Evolutionary conservation across 2,797 vertebrate genomes (phyloP).

Genomic region (Pantherophis alleghaniensis): DNA sequence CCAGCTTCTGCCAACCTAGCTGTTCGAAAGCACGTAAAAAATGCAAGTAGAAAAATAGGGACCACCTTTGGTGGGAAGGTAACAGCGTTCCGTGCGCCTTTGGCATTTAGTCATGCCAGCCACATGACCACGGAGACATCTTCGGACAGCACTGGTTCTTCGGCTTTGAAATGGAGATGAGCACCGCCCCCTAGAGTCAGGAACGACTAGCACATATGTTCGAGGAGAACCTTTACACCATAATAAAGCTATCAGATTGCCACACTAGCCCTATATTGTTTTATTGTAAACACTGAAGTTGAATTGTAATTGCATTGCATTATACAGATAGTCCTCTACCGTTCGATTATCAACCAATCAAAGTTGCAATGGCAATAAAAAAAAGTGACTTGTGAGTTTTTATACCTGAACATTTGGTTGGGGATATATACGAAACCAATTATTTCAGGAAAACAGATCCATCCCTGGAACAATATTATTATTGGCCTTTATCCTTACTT

Average conservation of each 20-base stretch:
- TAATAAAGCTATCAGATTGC: neutral
- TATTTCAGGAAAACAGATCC: neutral
- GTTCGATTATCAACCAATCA: neutral
- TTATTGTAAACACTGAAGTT: neutral
- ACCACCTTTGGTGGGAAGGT: too few relatives aligned
- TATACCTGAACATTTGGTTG: neutral
- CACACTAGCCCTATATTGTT: neutral
- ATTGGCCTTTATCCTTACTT: neutral
- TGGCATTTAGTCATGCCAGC: too few relatives aligned
- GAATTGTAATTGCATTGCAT: neutral
- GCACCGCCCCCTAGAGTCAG: too few relatives aligned
- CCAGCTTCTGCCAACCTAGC: too few relatives aligned
- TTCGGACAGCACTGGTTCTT: too few relatives aligned
- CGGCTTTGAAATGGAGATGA: too few relatives aligned
- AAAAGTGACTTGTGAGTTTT: neutral
- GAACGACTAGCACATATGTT: too few relatives aligned
- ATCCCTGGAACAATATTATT: neutral
- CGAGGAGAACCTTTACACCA: too few relatives aligned
- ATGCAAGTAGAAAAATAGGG: too few relatives aligned
- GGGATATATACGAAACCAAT: neutral
- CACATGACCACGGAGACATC: too few relatives aligned
- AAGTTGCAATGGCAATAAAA: neutral
- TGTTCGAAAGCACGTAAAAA: too few relatives aligned
- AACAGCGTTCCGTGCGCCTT: too few relatives aligned
- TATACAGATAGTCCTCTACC: neutral